Evolutionary conservation across 1,140 invertebrate genomes (phyloP).

Genomic region (Aplysia californica): DNA sequence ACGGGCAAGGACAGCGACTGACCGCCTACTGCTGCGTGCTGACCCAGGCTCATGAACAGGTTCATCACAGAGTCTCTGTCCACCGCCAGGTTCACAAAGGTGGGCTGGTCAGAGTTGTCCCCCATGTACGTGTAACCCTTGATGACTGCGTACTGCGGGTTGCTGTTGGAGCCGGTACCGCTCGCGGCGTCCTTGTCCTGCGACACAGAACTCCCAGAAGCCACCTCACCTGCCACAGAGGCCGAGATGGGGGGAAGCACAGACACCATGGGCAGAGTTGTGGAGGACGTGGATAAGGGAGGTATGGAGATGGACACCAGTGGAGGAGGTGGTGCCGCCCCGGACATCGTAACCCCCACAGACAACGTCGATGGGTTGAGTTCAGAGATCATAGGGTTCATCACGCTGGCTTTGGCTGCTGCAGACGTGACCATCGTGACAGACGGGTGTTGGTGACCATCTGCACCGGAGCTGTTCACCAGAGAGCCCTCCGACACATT

Average conservation of each 20-base stretch:
- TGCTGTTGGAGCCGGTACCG: background rate
- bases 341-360: background rate
- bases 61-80: slow-evolving; percentile 23
- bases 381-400: background rate
- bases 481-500: too few species aligned
- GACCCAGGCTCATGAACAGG: slow-evolving; percentile 3
- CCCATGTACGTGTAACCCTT: slow-evolving; percentile 16
- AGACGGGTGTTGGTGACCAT: background rate
- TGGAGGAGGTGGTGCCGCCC: background rate
- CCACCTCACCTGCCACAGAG: background rate
- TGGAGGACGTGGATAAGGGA: background rate
- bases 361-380: background rate
- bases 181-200: background rate
- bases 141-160: slow-evolving; percentile 16
- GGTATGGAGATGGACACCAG: background rate
- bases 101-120: slow-evolving; percentile 5
- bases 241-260: background rate
- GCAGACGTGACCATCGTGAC: background rate
- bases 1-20: background rate
- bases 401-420: background rate
- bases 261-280: background rate
- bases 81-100: slow-evolving; percentile 21
- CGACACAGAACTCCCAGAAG: background rate
- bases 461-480: background rate
- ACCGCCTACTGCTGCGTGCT: background rate